Percentiles rank a stretch among this genome's conserved stretches.
These are phyloP conservation scores for Proisotoma minuta DNA, from an alignment of 2,888 invertebrate genomes.

Conservation along the genomic window DNA sequence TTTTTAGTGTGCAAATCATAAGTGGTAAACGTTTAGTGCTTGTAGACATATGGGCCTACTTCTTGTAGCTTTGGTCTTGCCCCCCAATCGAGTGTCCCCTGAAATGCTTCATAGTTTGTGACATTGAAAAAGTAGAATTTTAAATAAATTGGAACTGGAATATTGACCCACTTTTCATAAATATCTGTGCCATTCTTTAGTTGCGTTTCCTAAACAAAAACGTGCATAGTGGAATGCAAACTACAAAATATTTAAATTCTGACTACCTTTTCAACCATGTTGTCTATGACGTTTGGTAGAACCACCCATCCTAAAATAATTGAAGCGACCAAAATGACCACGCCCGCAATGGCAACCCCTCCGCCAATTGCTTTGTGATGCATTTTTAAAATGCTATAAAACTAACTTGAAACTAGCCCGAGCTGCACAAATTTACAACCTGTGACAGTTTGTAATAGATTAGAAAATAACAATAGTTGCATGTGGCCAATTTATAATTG, in stretches of 20 bases:
- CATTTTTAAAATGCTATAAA: neutral
- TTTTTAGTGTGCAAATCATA: neutral
- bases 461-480: too few species aligned
- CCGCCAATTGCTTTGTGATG: conserved; percentile 1
- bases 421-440: too few species aligned
- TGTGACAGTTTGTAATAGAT: too few species aligned
- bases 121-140: conserved; percentile 25
- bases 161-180: conserved; percentile 38
- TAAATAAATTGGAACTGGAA: conserved; percentile 31
- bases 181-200: conserved; percentile 30
- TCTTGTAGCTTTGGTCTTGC: conserved; percentile 9
- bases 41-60: conserved; percentile 37
- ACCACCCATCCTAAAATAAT: conserved; percentile 41
- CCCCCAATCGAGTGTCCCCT: neutral
- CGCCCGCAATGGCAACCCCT: conserved; percentile 15
- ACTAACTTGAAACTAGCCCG: too few species aligned
- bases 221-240: neutral
- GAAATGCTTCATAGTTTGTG: conserved; percentile 12
- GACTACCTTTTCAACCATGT: conserved; percentile 22
- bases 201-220: conserved; percentile 26
- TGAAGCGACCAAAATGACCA: conserved; percentile 21
- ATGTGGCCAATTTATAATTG: too few species aligned
- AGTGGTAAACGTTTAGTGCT: conserved; percentile 14
- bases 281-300: conserved; percentile 36
- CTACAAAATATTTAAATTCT: neutral